Conservation (phyloP, 2,888 invertebrate genomes). For the Allacma fusca region DNA sequence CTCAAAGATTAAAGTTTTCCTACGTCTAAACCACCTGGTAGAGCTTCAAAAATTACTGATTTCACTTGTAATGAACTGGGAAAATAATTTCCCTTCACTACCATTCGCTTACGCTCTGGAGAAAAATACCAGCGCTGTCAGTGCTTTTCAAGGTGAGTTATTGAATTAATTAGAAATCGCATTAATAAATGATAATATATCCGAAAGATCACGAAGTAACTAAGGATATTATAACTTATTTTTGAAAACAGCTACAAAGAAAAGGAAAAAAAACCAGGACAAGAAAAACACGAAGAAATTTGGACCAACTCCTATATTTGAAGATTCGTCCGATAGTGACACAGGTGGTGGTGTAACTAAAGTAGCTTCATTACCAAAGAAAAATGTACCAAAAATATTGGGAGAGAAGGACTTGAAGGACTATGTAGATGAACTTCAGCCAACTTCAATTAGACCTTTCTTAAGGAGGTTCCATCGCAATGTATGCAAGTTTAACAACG, state of each 20-base stretch:
- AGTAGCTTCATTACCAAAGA: not conserved
- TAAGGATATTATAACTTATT: too few species aligned
- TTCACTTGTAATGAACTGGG: constrained; percentile 11
- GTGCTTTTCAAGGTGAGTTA: not conserved
- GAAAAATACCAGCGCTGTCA: not conserved
- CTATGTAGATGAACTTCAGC: constrained; percentile 32
- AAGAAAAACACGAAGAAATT: constrained; percentile 8
- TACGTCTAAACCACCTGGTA: constrained; percentile 26
- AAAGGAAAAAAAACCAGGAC: constrained; percentile 7
- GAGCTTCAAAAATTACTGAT: constrained; percentile 24
- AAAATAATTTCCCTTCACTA: constrained; percentile 3
- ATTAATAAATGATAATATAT: too few species aligned
- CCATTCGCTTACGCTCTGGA: constrained; percentile 42
- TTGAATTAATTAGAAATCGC: too few species aligned
- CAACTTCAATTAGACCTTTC: constrained; percentile 26
- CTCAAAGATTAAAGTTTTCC: constrained; percentile 31
- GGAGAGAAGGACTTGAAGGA: not conserved
- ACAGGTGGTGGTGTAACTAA: not conserved
- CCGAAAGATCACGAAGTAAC: too few species aligned
- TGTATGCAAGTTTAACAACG: too few species aligned
- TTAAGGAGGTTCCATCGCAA: constrained; percentile 24
- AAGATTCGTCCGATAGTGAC: constrained; percentile 24
- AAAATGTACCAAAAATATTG: not conserved
- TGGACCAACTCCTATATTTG: not conserved
- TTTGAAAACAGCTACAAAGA: constrained; percentile 7